Evolutionary conservation across 2,113 vertebrate genomes (phyloP).

Genomic region (Ceyx melanurus): DNA sequence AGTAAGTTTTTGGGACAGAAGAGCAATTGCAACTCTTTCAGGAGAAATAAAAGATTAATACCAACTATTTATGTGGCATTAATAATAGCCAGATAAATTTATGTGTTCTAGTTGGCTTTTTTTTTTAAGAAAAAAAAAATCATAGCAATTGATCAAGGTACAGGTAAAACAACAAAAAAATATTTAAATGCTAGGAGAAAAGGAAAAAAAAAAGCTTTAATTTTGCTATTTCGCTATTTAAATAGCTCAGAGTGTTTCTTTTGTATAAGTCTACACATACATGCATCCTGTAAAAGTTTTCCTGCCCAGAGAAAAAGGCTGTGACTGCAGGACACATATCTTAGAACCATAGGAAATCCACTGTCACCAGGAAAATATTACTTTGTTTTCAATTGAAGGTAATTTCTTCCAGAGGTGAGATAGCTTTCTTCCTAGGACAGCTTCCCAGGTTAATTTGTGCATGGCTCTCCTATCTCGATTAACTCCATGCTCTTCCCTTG

Average conservation of each 20-base stretch:
- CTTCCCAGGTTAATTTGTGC: background rate
- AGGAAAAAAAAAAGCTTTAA: background rate
- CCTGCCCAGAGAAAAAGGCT: background rate
- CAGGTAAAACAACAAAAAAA: background rate
- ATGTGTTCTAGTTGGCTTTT: background rate
- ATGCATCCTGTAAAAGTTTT: background rate
- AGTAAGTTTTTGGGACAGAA: background rate
- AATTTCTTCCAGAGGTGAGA: background rate
- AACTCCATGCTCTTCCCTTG: background rate
- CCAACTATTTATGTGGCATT: background rate
- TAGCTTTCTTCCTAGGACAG: background rate
- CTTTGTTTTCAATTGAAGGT: background rate
- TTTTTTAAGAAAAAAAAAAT: background rate
- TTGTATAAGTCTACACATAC: background rate
- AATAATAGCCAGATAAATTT: background rate
- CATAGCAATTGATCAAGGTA: background rate
- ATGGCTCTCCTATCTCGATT: fast-evolving
- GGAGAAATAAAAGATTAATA: background rate
- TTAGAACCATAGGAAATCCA: background rate
- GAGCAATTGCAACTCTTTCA: background rate
- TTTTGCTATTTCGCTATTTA: background rate
- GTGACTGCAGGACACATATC: background rate
- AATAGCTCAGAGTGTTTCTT: background rate
- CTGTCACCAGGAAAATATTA: background rate
- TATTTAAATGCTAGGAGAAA: background rate